These are phyloP conservation scores for Apostichopus parvimensis DNA, from an alignment of 35 echinoderm and acorn worm species.

Conservation along the genomic window DNA sequence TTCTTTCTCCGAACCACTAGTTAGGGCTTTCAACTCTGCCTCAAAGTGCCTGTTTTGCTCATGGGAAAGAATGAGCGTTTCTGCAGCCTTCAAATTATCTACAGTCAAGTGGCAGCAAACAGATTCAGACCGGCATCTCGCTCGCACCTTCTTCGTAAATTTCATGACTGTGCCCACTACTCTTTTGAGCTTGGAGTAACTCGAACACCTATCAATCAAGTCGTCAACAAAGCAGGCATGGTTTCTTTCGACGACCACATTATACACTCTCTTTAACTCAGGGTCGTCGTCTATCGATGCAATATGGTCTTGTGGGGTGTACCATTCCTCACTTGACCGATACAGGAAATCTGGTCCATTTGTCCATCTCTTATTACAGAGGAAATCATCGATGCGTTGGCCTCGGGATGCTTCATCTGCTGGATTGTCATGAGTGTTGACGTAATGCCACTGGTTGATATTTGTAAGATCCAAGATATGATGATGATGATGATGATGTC, in stretches of 20 bases:
- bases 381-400: not conserved
- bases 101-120: not conserved
- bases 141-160: conserved; percentile 22
- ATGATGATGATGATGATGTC: too few relatives aligned
- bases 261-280: not conserved
- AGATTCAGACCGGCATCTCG: not conserved
- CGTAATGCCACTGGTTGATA: conserved; percentile 52
- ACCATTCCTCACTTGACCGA: not conserved
- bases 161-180: conserved; percentile 3
- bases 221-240: too few relatives aligned
- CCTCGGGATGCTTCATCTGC: conserved; percentile 54
- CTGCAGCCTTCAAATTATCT: conserved; percentile 50
- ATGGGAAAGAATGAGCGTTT: conserved; percentile 26
- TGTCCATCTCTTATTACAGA: conserved; percentile 3
- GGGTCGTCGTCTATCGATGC: conserved; percentile 21
- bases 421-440: conserved; percentile 50
- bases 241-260: too few relatives aligned
- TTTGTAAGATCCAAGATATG: conserved; percentile 32
- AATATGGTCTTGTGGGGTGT: not conserved
- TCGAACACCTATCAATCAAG: too few relatives aligned
- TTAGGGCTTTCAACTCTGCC: conserved; percentile 14
- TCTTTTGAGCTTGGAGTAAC: conserved; percentile 22
- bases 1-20: too few relatives aligned
- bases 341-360: conserved; percentile 32
- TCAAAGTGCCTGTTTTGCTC: conserved; percentile 36